A percentile compares a stretch with the other conserved stretches of the same genome.
These are phyloP conservation scores for Nyctibius bracteatus DNA, from an alignment of 2,113 vertebrate species.

Conservation along the genomic window DNA sequence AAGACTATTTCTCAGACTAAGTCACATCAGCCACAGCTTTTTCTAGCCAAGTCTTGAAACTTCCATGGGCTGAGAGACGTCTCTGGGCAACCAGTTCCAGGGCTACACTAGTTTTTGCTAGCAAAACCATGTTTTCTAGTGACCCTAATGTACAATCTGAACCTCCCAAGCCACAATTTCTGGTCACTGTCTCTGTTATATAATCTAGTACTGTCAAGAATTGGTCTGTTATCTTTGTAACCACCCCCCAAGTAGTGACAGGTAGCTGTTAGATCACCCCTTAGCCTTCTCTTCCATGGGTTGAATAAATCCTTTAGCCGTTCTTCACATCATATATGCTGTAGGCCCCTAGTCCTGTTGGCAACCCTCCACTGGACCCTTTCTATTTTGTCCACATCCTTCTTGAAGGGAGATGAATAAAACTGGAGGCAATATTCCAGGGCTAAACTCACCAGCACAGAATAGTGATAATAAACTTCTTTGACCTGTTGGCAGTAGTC, in stretches of 20 bases:
- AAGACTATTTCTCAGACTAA: not conserved
- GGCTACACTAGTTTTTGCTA: not conserved
- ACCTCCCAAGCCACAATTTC: not conserved
- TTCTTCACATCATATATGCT: not conserved
- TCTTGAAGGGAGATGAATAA: not conserved
- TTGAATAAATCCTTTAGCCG: not conserved
- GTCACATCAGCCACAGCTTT: not conserved
- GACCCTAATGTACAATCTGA: not conserved
- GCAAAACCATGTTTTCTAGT: not conserved
- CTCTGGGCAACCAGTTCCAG: not conserved
- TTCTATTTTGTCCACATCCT: not conserved
- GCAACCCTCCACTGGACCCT: not conserved
- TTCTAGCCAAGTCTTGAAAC: not conserved
- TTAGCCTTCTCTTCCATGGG: not conserved
- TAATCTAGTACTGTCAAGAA: not conserved
- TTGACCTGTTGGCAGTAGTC: not conserved
- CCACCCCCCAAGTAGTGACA: not conserved
- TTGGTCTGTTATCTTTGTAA: not conserved
- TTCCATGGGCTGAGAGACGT: fast-evolving
- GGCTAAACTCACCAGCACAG: not conserved
- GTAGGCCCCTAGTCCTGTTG: not conserved
- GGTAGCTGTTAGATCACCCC: not conserved
- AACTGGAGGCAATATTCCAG: not conserved
- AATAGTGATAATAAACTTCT: not conserved
- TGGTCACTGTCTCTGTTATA: not conserved